Percentiles rank a stretch among this genome's conserved stretches.
Evolutionary conservation across 2,888 invertebrate species (phyloP).

Genomic region (Dioctria rufipes): DNA sequence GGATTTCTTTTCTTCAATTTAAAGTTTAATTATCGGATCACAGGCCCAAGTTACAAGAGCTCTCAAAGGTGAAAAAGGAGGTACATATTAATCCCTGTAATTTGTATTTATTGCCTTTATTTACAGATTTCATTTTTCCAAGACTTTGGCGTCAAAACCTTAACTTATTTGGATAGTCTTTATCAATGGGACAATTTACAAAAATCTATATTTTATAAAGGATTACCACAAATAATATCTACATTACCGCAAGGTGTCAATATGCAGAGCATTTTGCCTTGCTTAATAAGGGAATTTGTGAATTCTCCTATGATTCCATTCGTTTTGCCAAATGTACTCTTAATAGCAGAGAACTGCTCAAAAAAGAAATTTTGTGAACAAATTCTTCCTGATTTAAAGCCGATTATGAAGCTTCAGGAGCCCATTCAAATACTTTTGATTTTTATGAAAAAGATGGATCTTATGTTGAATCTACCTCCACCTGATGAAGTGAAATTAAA

Average conservation of each 20-base stretch:
- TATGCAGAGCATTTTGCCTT: conserved; percentile 88
- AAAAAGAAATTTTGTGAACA: conserved; percentile 86
- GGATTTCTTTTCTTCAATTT: too few species aligned
- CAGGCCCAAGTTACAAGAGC: conserved; percentile 93
- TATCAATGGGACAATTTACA: conserved; percentile 99
- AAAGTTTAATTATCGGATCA: conserved; percentile 70
- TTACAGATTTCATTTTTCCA: conserved; percentile 93
- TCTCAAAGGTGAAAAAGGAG: conserved; percentile 80
- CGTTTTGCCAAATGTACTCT: conserved; percentile 91
- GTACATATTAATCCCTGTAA: conserved; percentile 53
- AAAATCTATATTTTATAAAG: conserved; percentile 98
- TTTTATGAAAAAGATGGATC: conserved; percentile 95
- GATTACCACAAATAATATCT: conserved; percentile 89
- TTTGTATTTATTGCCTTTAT: conserved; percentile 57
- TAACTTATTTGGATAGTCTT: conserved; percentile 93
- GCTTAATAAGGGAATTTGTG: conserved; percentile 90
- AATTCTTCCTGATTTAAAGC: conserved; percentile 89
- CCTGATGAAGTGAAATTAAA: conserved; percentile 92
- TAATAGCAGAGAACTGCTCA: conserved; percentile 88
- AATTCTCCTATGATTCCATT: conserved; percentile 98
- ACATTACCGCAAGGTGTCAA: conserved; percentile 90
- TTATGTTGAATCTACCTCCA: conserved; percentile 90
- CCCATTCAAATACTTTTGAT: conserved; percentile 94
- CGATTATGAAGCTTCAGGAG: conserved; percentile 91
- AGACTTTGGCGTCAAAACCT: conserved; percentile 95